phyloP scores from a whole-genome alignment of 2,113 vertebrate genomes.

The Cololabis saira region DNA sequence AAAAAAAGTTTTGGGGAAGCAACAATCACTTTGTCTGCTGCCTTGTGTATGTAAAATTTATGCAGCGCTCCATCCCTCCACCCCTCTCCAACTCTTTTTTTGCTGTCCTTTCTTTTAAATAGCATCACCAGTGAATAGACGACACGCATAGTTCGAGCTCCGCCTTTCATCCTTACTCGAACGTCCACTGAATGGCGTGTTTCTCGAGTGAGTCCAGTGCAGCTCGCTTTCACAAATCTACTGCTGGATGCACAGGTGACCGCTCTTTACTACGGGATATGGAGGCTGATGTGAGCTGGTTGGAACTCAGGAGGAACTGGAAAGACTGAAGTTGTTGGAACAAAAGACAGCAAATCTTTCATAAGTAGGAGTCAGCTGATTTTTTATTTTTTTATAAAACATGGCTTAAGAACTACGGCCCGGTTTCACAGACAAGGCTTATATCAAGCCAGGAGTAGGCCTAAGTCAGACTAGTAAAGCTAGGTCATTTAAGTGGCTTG shows the following conservation, averaged over 20 bases:
- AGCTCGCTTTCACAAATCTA: conserved; percentile 23
- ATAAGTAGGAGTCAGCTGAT: no score
- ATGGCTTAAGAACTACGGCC: no score
- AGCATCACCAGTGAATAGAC: conserved; percentile 75
- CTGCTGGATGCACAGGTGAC: conserved; percentile 21
- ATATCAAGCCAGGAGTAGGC: no score
- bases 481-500: no score
- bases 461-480: no score
- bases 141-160: conserved; percentile 79
- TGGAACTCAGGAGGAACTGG: no score
- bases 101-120: conserved; percentile 70
- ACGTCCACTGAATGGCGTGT: conserved; percentile 76
- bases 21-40: conserved; percentile 82
- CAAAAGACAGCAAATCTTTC: no score
- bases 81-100: conserved; percentile 52
- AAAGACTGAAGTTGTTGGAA: no score
- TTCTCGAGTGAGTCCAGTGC: conserved; percentile 67
- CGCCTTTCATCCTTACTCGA: conserved; percentile 78
- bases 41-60: conserved; percentile 84
- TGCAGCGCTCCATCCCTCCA: conserved; percentile 68
- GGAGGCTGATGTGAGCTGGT: no score
- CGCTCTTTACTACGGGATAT: not conserved
- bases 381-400: no score
- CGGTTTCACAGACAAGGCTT: no score
- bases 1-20: conserved; percentile 79